Percentiles rank a stretch among this genome's conserved stretches.
These are phyloP conservation scores for Ptilonorhynchus violaceus DNA, from an alignment of 2,113 vertebrate species.

Conservation along the genomic window DNA sequence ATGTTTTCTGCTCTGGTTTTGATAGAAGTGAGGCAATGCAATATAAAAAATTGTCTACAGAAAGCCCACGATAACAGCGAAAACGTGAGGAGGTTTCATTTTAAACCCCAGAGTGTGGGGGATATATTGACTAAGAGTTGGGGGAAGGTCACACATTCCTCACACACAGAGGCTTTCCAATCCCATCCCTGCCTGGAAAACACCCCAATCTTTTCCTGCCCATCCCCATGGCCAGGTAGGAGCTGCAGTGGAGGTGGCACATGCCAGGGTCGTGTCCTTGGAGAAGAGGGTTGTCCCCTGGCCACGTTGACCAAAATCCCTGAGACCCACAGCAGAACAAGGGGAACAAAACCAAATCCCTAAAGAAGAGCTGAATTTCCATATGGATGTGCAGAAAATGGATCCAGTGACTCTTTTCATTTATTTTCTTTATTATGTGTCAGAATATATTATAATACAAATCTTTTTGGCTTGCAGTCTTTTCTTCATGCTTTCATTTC, in stretches of 20 bases:
- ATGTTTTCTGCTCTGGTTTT: conserved; percentile 45
- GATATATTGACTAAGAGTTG: neutral
- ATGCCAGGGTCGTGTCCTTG: accelerated
- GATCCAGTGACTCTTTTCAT: neutral
- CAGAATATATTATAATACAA: neutral
- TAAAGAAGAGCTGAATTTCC: neutral
- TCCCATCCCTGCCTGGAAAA: neutral
- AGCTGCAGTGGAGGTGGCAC: neutral
- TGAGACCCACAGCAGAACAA: neutral
- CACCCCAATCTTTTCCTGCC: neutral
- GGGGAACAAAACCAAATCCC: neutral
- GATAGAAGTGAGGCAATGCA: conserved; percentile 28
- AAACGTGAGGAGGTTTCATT: conserved; percentile 14
- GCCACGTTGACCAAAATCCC: neutral
- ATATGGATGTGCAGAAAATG: neutral
- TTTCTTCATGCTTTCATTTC: neutral
- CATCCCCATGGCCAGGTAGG: neutral
- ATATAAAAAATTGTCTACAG: neutral
- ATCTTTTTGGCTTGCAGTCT: neutral
- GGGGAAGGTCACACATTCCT: neutral
- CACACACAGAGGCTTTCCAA: neutral
- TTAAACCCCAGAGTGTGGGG: conserved; percentile 12
- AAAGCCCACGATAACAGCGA: neutral
- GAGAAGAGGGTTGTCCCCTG: neutral
- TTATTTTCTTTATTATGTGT: neutral